phyloP scores from a whole-genome alignment of 2,113 vertebrate genomes.

The Pontoporia blainvillei region DNA sequence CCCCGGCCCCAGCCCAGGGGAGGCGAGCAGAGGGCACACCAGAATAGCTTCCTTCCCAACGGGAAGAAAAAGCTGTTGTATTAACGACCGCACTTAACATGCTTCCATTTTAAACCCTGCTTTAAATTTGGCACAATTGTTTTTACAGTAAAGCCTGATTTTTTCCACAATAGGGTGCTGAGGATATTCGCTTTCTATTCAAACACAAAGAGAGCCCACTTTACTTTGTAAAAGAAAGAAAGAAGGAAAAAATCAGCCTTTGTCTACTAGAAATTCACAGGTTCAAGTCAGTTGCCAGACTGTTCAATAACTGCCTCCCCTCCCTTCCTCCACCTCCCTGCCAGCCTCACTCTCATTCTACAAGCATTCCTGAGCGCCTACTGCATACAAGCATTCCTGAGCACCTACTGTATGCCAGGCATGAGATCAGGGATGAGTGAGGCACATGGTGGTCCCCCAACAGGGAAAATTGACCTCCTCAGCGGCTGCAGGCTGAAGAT shows the following conservation, averaged over 20 bases:
- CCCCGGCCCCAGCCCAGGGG: too few species aligned
- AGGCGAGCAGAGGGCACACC: neutral
- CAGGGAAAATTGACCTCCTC: neutral
- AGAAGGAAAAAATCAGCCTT: neutral
- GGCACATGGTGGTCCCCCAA: accelerated
- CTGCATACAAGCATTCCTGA: neutral
- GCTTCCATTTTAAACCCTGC: conserved; percentile 50
- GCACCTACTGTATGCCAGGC: neutral
- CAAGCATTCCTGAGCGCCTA: accelerated
- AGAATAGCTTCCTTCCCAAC: neutral
- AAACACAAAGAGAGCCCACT: conserved; percentile 43
- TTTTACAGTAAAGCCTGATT: conserved; percentile 67
- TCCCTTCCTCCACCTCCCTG: neutral
- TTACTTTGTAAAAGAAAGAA: neutral
- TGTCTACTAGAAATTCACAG: neutral
- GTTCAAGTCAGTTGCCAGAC: neutral
- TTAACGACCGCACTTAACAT: conserved; percentile 40
- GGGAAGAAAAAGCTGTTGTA: conserved; percentile 2
- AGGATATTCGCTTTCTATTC: conserved; percentile 46
- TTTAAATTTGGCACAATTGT: conserved; percentile 63
- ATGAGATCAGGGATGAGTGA: neutral
- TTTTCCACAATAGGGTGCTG: conserved; percentile 42
- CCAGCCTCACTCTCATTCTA: neutral
- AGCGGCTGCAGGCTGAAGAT: neutral
- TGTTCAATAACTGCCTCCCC: neutral